Conservation (phyloP, 1,140 invertebrate species). For the Nautilus pompilius region DNA sequence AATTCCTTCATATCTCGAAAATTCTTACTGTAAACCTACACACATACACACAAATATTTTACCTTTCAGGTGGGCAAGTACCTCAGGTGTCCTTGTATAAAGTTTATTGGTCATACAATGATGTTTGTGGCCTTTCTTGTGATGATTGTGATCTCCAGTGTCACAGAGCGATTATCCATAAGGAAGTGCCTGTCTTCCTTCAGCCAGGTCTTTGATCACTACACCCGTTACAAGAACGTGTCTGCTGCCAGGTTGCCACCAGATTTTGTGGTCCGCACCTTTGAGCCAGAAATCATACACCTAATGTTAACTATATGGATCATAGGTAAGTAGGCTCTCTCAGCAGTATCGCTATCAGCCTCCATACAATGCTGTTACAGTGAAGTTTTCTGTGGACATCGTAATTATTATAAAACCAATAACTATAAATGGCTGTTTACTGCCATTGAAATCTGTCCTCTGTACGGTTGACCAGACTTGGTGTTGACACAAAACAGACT, state of each 20-base stretch:
- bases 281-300: slow-evolving; percentile 35
- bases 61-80: slow-evolving; percentile 44
- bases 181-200: slow-evolving; percentile 12
- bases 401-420: too few relatives aligned
- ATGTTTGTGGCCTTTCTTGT: slow-evolving; percentile 65
- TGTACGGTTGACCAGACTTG: too few relatives aligned
- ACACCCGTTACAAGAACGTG: slow-evolving; percentile 4
- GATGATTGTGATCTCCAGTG: slow-evolving; percentile 58
- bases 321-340: slow-evolving; percentile 24
- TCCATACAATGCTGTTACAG: too few relatives aligned
- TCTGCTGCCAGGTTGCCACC: slow-evolving; percentile 9
- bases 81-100: slow-evolving; percentile 46
- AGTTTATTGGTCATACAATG: slow-evolving; percentile 57
- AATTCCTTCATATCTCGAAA: too few relatives aligned
- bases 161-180: slow-evolving; percentile 24
- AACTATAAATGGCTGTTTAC: too few relatives aligned
- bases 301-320: slow-evolving; percentile 39
- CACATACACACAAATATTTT: not conserved
- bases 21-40: not conserved
- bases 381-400: too few relatives aligned
- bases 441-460: too few relatives aligned
- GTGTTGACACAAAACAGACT: too few relatives aligned
- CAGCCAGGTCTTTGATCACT: not conserved
- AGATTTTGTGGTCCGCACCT: slow-evolving; percentile 34
- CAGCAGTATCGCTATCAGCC: too few relatives aligned